Base-by-base conservation (phyloP, 2,797 vertebrate species). In the Sebastiscus albofasciatus region DNA sequence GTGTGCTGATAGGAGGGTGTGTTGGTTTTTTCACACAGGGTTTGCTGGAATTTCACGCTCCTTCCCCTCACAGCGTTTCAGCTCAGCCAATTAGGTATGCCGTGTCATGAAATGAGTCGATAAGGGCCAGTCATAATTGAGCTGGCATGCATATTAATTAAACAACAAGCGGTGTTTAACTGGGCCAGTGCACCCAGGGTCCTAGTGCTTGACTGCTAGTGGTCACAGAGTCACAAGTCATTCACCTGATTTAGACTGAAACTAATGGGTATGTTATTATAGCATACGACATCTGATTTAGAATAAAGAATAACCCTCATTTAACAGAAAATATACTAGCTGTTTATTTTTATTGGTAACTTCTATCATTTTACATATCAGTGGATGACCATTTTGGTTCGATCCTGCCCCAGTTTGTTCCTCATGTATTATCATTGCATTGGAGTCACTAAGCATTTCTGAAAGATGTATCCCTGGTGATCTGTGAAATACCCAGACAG, bases 121-220 rank as follows among this genome's bases (percentile, higher is more conserved):
- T 93, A 88, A 92, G 88, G 75, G 86, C 70, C 84, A 85, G 85
- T 93, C 81, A 92, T 93, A 94, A 94, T 90, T 91, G 81, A 94
- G 89, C 84, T 90, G 87, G 83, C 89, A 83, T 88, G 90, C 86
- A 88, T 86, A 90, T 94, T 95, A 93, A 95, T 92, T 93, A 90
- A 93, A 91, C 85, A 90, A 84, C 83, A 85, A 80, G 83, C 46
- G 0, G 70, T 39, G 64, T 84, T 80, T 83, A 92, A 94, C 62
- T 94, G 87, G 91, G 90, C 77, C 93, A 91, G 68, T 27, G 76
- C 75, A 72, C 76, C 22, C 87, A 78, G 81, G 90, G 88, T 93
- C 87, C 86, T 83, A 91, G 76, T 84, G 90, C 84, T 67, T 61
- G 74, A 64, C 74, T 75, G 0, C 2, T 60, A 11, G 18, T 71